Percentiles rank a stretch among this genome's conserved stretches.
Conservation (phyloP, 2,113 vertebrate genomes). For the Cricetomys ansorgei region DNA sequence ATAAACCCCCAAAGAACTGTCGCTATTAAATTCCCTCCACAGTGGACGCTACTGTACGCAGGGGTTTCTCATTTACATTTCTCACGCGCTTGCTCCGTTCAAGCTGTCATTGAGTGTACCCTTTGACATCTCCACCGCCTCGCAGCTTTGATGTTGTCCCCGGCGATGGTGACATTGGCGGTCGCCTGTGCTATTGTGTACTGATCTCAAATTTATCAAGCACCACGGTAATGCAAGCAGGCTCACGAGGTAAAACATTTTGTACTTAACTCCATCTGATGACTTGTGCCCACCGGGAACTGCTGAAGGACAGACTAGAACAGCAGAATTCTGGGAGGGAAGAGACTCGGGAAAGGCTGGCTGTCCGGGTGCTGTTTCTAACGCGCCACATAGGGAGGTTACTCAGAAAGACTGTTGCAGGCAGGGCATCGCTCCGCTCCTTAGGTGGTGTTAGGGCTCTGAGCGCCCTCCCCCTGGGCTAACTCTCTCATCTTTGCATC, state of each 20-base stretch:
- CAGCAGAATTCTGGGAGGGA: slow-evolving; percentile 21
- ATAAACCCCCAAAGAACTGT: neutral
- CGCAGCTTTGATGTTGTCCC: neutral
- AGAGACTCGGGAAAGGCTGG: neutral
- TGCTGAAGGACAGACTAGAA: slow-evolving; percentile 33
- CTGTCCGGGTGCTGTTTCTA: neutral
- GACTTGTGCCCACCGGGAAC: neutral
- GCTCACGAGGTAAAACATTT: neutral
- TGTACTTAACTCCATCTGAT: neutral
- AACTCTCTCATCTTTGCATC: neutral
- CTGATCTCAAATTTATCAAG: neutral
- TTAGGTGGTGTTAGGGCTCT: neutral
- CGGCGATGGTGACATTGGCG: slow-evolving; percentile 39
- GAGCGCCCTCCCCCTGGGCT: neutral
- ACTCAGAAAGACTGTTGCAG: too few relatives aligned
- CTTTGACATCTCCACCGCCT: slow-evolving; percentile 41
- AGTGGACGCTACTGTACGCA: neutral
- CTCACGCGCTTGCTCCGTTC: neutral
- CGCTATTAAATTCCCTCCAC: neutral
- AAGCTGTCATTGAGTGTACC: slow-evolving; percentile 21
- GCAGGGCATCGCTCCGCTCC: too few relatives aligned
- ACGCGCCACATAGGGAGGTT: too few relatives aligned
- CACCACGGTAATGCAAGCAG: neutral
- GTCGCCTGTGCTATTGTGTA: neutral
- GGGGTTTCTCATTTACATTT: neutral